phyloP scores from a whole-genome alignment of 2,797 vertebrate genomes.

The Rhodeus uyekii region DNA sequence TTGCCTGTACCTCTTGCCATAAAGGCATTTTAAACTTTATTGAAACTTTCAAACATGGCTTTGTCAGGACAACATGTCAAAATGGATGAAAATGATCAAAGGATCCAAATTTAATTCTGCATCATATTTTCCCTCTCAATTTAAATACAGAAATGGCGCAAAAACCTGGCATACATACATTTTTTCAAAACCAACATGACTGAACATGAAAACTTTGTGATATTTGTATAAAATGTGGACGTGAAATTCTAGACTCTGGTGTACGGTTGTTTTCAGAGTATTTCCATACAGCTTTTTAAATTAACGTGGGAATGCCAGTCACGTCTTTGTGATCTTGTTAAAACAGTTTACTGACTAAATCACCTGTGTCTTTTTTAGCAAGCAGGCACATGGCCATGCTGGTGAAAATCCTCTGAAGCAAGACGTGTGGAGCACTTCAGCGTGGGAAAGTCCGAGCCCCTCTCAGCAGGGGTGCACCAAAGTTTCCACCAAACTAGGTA shows the following conservation, averaged over 20 bases:
- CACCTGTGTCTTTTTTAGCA: conserved; percentile 31
- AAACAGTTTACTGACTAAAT: conserved; percentile 36
- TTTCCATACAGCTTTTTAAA: conserved; percentile 1
- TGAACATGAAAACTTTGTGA: background rate
- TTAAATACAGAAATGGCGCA: background rate
- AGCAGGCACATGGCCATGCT: conserved; percentile 20
- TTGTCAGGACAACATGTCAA: background rate
- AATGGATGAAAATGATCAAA: no score
- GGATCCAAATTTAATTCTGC: no score
- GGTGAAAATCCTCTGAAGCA: conserved; percentile 49
- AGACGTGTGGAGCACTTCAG: conserved; percentile 48
- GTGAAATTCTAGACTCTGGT: background rate
- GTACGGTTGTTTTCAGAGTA: conserved; percentile 14
- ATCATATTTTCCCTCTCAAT: background rate
- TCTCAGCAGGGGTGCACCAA: conserved; percentile 64
- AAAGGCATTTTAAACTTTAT: background rate
- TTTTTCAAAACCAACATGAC: background rate
- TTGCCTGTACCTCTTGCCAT: background rate
- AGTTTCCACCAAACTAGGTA: conserved; percentile 63
- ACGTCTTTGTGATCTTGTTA: conserved; percentile 27
- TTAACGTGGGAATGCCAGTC: conserved; percentile 35
- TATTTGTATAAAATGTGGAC: background rate
- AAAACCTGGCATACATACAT: background rate
- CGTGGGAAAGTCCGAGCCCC: conserved; percentile 71
- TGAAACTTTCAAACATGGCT: background rate